Percentiles rank a stretch among this genome's conserved stretches.
Evolutionary conservation across 2,797 vertebrate genomes (phyloP).

Genomic region (Cynopterus sphinx): DNA sequence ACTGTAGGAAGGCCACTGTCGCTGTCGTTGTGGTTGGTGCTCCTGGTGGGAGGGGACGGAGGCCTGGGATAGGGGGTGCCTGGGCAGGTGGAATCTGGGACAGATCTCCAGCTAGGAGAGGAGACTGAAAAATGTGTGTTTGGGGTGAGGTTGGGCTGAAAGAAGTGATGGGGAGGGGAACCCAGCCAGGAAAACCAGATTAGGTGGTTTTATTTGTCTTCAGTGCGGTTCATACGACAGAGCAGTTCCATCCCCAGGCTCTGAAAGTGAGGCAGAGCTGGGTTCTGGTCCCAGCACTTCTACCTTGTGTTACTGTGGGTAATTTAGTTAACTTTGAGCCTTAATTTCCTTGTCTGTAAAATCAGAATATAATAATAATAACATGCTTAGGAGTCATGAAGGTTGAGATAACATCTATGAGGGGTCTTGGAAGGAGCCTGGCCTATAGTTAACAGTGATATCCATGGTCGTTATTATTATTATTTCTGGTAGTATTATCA

Average conservation of each 20-base stretch:
- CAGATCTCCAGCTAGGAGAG: background rate
- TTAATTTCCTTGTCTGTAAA: conserved; percentile 14
- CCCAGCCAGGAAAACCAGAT: background rate
- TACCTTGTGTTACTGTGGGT: background rate
- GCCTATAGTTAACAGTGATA: background rate
- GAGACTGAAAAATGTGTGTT: background rate
- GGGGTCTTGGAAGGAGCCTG: background rate
- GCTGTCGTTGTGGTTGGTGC: rapidly evolving
- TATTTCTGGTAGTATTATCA: background rate
- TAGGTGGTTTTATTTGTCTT: background rate
- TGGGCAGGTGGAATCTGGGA: rapidly evolving
- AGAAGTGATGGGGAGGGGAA: background rate
- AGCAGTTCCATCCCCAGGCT: background rate
- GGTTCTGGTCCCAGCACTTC: too few relatives aligned
- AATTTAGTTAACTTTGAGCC: background rate
- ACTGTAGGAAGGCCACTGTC: background rate
- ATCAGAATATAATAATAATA: background rate
- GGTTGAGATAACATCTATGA: background rate
- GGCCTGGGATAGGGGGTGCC: background rate
- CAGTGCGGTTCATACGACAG: background rate
- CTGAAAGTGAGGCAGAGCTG: background rate
- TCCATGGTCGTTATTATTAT: rapidly evolving
- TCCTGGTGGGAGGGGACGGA: rapidly evolving
- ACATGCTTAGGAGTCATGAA: background rate
- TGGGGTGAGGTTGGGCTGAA: background rate